phyloP scores from a whole-genome alignment of 2,888 invertebrate species.

The Pseudococcus viburni region DNA sequence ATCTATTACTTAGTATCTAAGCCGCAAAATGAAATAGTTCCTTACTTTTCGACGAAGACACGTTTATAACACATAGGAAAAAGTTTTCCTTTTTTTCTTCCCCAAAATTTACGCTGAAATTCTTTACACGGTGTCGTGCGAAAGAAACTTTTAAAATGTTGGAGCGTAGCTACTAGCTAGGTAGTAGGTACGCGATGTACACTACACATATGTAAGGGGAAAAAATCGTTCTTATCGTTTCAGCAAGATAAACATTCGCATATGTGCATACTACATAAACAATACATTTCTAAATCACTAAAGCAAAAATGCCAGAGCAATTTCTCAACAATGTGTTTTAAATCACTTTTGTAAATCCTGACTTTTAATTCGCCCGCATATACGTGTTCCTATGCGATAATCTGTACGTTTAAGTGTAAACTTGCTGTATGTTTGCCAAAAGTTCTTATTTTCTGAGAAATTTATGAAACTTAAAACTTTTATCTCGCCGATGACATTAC shows the following conservation, averaged over 20 bases:
- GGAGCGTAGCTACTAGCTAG: too few species aligned
- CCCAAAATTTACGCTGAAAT: too few species aligned
- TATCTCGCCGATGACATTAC: slow-evolving; percentile 32
- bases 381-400: slow-evolving; percentile 14
- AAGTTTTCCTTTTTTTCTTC: neutral
- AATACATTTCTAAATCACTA: slow-evolving; percentile 26
- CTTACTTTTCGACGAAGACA: neutral
- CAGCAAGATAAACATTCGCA: neutral
- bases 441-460: slow-evolving; percentile 37
- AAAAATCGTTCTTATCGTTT: too few species aligned
- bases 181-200: too few species aligned
- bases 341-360: slow-evolving; percentile 53
- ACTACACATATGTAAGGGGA: too few species aligned
- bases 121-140: too few species aligned
- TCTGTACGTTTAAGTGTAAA: slow-evolving; percentile 34
- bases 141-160: too few species aligned
- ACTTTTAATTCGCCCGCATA: slow-evolving; percentile 52
- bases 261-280: neutral
- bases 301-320: slow-evolving; percentile 21
- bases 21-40: neutral
- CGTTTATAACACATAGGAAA: neutral
- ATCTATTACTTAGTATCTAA: neutral
- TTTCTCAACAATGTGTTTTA: slow-evolving; percentile 35
- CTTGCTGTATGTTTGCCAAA: slow-evolving; percentile 52
- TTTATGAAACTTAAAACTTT: slow-evolving; percentile 54